Percentiles rank a stretch among this genome's conserved stretches.
Conservation (phyloP, 2,888 invertebrate genomes). For the Ypsolopha sequella region DNA sequence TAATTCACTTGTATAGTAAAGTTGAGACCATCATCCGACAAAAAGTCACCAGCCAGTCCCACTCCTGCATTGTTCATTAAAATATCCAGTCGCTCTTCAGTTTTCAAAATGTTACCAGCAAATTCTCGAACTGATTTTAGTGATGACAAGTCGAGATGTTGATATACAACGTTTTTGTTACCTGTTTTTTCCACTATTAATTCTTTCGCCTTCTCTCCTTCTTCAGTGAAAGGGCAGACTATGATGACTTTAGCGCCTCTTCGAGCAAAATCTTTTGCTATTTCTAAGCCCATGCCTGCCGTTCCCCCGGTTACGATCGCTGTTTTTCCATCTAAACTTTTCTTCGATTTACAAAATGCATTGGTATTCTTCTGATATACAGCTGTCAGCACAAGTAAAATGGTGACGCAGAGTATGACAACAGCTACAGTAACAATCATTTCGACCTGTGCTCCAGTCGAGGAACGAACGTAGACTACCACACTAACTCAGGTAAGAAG, state of each 20-base stretch:
- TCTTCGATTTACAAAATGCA: conserved; percentile 45
- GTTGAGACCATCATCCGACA: conserved; percentile 86
- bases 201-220: conserved; percentile 56
- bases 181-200: conserved; percentile 76
- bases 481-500: too few relatives aligned
- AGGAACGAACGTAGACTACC: too few relatives aligned
- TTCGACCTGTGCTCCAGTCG: too few relatives aligned
- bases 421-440: too few relatives aligned
- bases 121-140: conserved; percentile 84
- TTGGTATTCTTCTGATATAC: conserved; percentile 51
- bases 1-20: conserved; percentile 94
- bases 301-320: conserved; percentile 55
- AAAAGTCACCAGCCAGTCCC: conserved; percentile 67
- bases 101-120: conserved; percentile 78
- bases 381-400: not conserved
- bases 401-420: too few relatives aligned
- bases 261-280: conserved; percentile 47
- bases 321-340: conserved; percentile 42
- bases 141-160: conserved; percentile 80
- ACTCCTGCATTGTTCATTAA: conserved; percentile 93
- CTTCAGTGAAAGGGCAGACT: conserved; percentile 49
- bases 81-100: conserved; percentile 80
- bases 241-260: conserved; percentile 53
- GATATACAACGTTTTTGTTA: conserved; percentile 77
- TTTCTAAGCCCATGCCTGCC: conserved; percentile 49